These are phyloP conservation scores for Nemotelus nigrinus DNA, from an alignment of 2,888 invertebrate genomes.

Conservation along the genomic window DNA sequence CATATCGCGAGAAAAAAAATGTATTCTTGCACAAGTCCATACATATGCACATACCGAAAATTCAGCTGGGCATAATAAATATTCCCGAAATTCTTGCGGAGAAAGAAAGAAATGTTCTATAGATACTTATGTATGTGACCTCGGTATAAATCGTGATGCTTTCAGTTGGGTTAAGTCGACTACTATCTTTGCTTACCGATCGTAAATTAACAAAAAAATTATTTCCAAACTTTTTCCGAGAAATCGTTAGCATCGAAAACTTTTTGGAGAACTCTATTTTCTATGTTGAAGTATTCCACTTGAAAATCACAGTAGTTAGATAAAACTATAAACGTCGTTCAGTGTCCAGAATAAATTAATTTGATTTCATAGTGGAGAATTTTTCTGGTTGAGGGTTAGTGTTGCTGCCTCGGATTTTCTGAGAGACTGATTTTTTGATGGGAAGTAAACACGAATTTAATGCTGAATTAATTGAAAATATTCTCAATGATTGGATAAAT, in stretches of 20 bases:
- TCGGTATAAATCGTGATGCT: too few species aligned
- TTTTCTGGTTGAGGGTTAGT: neutral
- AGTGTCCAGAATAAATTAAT: constrained; percentile 49
- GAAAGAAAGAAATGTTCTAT: too few species aligned
- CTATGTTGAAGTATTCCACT: constrained; percentile 22
- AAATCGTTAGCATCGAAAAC: constrained; percentile 22
- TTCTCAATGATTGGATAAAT: too few species aligned
- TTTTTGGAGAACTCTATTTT: constrained; percentile 37
- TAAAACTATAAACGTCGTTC: constrained; percentile 45
- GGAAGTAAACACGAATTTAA: too few species aligned
- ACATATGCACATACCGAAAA: neutral
- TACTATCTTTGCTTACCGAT: too few species aligned
- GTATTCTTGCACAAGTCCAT: neutral
- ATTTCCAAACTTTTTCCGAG: constrained; percentile 19
- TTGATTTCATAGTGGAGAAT: constrained; percentile 20
- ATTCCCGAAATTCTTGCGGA: neutral
- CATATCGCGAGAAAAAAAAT: neutral
- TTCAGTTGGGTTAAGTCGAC: too few species aligned
- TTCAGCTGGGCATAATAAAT: neutral
- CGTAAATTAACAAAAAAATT: constrained; percentile 1
- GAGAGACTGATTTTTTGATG: too few species aligned
- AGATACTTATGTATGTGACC: too few species aligned
- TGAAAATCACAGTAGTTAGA: constrained; percentile 48
- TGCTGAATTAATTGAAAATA: too few species aligned
- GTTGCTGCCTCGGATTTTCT: neutral